Percentiles rank a stretch among this genome's conserved stretches.
phyloP scores from a whole-genome alignment of 2,113 vertebrate species.

The Protobothrops flavoviridis region DNA sequence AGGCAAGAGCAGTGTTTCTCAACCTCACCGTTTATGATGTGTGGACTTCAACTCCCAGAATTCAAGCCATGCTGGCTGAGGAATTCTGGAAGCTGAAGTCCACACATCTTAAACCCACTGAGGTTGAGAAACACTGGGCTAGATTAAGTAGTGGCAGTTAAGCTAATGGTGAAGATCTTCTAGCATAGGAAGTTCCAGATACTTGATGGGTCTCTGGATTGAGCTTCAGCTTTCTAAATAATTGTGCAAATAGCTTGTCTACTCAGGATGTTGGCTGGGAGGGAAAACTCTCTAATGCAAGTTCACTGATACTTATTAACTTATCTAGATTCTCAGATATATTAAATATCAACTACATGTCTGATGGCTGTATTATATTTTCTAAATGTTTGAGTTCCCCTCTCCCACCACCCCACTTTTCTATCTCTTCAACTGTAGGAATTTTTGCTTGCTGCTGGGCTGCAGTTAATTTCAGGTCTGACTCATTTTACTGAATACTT shows the following conservation, averaged over 20 bases:
- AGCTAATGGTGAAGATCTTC: neutral
- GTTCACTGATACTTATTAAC: neutral
- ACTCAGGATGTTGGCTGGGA: neutral
- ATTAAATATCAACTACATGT: neutral
- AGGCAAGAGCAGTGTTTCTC: neutral
- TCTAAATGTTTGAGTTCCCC: neutral
- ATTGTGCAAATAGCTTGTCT: neutral
- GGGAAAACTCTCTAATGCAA: neutral
- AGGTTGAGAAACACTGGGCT: neutral
- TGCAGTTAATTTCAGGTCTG: conserved; percentile 14
- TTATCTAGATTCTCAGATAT: neutral
- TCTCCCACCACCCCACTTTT: neutral
- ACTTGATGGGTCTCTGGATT: neutral
- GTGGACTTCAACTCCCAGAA: neutral
- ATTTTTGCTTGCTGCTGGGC: conserved; percentile 1
- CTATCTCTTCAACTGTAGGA: neutral
- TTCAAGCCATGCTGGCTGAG: neutral
- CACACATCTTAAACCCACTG: neutral
- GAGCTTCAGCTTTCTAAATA: neutral
- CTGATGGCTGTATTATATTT: neutral
- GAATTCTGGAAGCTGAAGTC: neutral
- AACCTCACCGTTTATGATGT: neutral
- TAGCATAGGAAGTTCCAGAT: neutral
- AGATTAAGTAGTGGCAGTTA: neutral
- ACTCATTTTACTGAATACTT: conserved; percentile 18